Evolutionary conservation across 2,797 vertebrate genomes (phyloP).

Genomic region (Podargus strigoides): DNA sequence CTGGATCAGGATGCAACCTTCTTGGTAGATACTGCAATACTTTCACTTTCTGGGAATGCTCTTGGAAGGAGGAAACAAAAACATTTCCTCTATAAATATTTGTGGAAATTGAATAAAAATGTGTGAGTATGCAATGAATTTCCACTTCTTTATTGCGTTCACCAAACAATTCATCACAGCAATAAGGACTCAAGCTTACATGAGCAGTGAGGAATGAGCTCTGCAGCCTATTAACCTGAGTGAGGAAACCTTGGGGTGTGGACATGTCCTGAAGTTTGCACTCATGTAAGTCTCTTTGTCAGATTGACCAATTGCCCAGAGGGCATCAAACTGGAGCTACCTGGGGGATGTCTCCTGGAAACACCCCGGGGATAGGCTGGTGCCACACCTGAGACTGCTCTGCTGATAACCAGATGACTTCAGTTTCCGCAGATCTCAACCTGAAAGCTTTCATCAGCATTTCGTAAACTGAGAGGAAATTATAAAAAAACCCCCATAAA

Average conservation of each 20-base stretch:
- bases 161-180: neutral
- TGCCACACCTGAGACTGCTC: neutral
- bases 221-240: neutral
- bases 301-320: neutral
- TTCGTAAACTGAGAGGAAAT: neutral
- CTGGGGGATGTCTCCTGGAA: neutral
- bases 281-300: neutral
- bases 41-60: neutral
- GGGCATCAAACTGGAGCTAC: neutral
- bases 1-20: neutral
- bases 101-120: constrained; percentile 32
- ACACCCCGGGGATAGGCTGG: neutral
- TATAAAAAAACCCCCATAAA: neutral
- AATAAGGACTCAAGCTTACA: neutral
- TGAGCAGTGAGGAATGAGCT: neutral
- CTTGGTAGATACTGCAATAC: neutral
- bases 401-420: neutral
- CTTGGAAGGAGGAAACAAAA: constrained; percentile 20
- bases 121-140: neutral
- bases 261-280: neutral
- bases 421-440: neutral
- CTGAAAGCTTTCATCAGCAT: neutral
- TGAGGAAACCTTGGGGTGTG: neutral
- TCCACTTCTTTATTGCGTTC: neutral
- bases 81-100: neutral